Conservation (phyloP, 1,140 invertebrate genomes). For the Drosophila nebulosa region DNA sequence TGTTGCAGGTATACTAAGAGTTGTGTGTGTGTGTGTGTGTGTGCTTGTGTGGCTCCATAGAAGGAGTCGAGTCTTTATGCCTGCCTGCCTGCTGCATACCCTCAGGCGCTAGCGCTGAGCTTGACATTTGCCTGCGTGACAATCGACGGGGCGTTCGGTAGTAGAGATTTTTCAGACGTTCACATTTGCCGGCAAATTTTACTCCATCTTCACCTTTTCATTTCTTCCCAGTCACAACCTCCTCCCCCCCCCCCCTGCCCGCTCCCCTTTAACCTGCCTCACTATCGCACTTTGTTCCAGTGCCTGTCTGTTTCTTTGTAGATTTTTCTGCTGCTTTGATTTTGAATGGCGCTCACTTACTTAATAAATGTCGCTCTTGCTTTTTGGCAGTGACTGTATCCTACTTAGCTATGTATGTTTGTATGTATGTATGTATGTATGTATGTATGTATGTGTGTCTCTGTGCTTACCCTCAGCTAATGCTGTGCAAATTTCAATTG, state of each 20-base stretch:
- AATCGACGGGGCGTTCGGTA: conserved; percentile 17
- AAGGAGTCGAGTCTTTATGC: background rate
- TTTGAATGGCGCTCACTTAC: conserved; percentile 70
- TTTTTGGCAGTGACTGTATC: background rate
- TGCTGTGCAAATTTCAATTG: conserved; percentile 66
- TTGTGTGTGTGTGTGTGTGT: background rate
- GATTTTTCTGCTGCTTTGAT: conserved; percentile 70
- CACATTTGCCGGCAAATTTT: background rate
- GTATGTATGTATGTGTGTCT: background rate
- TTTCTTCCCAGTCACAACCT: background rate
- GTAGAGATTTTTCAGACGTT: background rate
- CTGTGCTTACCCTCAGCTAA: conserved; percentile 21
- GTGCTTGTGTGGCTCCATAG: background rate
- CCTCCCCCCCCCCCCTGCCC: background rate
- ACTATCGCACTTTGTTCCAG: background rate
- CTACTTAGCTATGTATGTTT: background rate
- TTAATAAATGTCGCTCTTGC: conserved; percentile 56
- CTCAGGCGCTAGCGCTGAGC: conserved; percentile 33
- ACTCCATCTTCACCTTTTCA: background rate
- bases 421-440: background rate
- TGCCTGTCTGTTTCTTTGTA: conserved; percentile 5
- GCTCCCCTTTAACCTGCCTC: background rate
- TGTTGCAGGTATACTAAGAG: conserved; percentile 46
- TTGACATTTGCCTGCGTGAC: conserved; percentile 52
- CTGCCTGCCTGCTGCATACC: conserved; percentile 7